These are phyloP conservation scores for Troides oblongomaculatus DNA, from an alignment of 2,888 invertebrate genomes.

Conservation along the genomic window DNA sequence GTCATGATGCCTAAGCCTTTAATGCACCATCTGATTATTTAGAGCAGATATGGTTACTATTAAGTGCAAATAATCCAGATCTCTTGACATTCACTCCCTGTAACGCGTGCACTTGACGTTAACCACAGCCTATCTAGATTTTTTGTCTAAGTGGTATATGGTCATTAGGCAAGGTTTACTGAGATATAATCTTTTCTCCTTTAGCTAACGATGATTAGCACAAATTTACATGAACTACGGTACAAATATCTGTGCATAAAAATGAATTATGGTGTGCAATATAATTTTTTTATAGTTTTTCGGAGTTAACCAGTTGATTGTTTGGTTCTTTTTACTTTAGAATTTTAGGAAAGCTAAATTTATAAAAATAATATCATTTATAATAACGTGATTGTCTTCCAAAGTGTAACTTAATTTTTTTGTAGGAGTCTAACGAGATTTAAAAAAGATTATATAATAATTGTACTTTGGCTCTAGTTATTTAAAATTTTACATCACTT, in stretches of 20 bases:
- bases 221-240: slow-evolving; percentile 36
- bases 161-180: background rate
- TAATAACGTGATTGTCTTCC: slow-evolving; percentile 26
- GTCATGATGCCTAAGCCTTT: no score
- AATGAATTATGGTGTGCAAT: slow-evolving; percentile 46
- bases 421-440: background rate
- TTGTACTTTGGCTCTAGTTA: background rate
- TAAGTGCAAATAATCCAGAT: no score
- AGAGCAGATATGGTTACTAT: no score
- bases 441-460: background rate
- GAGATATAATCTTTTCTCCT: background rate
- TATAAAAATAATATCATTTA: slow-evolving; percentile 3
- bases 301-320: slow-evolving; percentile 19
- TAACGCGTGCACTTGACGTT: no score
- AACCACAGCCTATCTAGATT: background rate
- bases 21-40: no score
- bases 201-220: slow-evolving; percentile 24
- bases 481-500: background rate
- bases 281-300: slow-evolving; percentile 28
- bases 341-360: background rate
- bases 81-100: no score
- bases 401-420: slow-evolving; percentile 13
- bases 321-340: slow-evolving; percentile 16
- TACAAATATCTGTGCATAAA: slow-evolving; percentile 40
- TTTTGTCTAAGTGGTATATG: background rate